Evolutionary conservation across 2,113 vertebrate genomes (phyloP), one percentile per base, ranked within the genome.

Genomic region (Eubucco bourcierii): DNA sequence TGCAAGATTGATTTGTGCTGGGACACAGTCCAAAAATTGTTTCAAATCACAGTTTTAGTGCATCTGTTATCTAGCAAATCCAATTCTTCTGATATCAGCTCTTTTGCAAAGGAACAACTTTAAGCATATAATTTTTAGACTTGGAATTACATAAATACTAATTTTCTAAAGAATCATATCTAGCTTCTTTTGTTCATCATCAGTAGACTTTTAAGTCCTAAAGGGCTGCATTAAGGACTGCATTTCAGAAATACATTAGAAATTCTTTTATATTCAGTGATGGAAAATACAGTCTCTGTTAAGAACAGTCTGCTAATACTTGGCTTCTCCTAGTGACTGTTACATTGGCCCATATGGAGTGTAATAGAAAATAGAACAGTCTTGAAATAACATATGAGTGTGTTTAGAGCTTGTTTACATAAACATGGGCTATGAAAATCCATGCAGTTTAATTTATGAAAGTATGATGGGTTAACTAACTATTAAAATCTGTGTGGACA

Each of bases 291-390:
- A 67, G 33, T 41, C 34, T 64, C 68, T 29, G 44, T 92, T 93
- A 60, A 87, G 70, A 94, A 82, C 50, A 83, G 53, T 71, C 79
- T 14, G 5, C 79, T 94, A 83, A 96, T 90, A 92, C 65, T 87
- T 94, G 93, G 89, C 87, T 94, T 56, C 76, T 95, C 91, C 84
- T 84, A 81, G 87, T 90, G 79, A 80, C 79, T 90, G 78, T 88
- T 87, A 87, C 85, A 91, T 96, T 96, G 92, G 78, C n/a, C 84
- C 92, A 92, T 96, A 94, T 91, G 96, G 92, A 89, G 72, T 83
- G 68, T 80, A 87, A 96, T 34, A 87, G 84, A 96, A 95, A 95
- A 96, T 84, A 96, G 86, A 96, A 88, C 58, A 60, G 61, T 29
- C 90, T 86, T 93, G 93, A 90, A 96, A 84, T 92, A 89, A 87